These are phyloP conservation scores for Dasyprocta punctata DNA, from an alignment of 2,113 vertebrate species.

Conservation along the genomic window DNA sequence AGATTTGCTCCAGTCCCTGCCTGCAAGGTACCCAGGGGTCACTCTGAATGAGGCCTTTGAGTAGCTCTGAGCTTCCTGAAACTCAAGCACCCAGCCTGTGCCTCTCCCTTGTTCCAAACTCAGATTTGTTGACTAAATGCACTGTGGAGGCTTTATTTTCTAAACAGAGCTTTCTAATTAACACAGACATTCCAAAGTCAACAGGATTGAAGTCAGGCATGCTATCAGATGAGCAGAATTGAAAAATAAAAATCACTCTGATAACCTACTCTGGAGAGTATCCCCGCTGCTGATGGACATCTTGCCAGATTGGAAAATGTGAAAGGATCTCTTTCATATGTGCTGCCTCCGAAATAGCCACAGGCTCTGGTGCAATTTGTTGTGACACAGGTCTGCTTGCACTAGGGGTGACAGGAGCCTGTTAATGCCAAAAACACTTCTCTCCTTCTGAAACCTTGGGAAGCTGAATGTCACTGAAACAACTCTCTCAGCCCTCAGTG, in stretches of 20 bases:
- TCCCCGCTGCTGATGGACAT: background rate
- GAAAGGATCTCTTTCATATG: background rate
- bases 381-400: background rate
- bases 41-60: conserved; percentile 71
- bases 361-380: conserved; percentile 11
- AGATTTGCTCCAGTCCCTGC: background rate
- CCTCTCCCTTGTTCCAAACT: conserved; percentile 42
- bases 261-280: conserved; percentile 22
- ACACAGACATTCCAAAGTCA: conserved; percentile 59
- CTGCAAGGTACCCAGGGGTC: background rate
- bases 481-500: background rate
- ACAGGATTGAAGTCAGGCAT: background rate
- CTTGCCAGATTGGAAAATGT: conserved; percentile 22
- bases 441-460: background rate
- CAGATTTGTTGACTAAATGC: conserved; percentile 50
- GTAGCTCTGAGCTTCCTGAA: conserved; percentile 52
- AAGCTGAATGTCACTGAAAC: conserved; percentile 56
- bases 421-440: background rate
- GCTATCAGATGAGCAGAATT: background rate
- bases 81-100: conserved; percentile 55
- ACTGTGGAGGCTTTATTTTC: background rate
- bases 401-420: conserved; percentile 40
- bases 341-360: background rate
- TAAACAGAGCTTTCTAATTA: conserved; percentile 57
- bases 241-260: conserved; percentile 60